Base-by-base conservation (phyloP, 2,888 invertebrate species). In the Lasioglossum oenotherae region DNA sequence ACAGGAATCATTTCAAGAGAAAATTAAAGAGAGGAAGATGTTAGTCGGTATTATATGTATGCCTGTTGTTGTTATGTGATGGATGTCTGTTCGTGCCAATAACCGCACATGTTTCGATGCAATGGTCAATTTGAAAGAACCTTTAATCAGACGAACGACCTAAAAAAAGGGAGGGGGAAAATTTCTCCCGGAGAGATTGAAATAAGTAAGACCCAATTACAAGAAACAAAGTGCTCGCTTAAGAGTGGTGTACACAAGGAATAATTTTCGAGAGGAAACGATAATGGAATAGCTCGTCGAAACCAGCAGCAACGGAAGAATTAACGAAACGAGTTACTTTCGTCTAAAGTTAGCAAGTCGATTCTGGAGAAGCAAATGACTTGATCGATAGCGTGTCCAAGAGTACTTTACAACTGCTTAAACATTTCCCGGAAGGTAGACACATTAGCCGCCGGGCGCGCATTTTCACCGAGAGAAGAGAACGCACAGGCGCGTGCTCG, bases 401-500 rank as follows among this genome's bases (percentile, higher is more conserved):
- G n/a, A 35, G 12, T 31, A 44, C 27, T 85, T 81, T 23, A 67
- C 38, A 71, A 69, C 44, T 67, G 12, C 74, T n/a, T 72, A 74
- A 81, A 78, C 46, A 38, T 72, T 86, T 86, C 67, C 69, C 35
- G 44, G 76, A 82, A 81, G 27, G 67, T 74, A 60, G 60, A 71
- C 84, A 46, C 67, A 64, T 84, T 35, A 76, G 49, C 69, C 57
- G 49, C 69, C 57, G 57, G 46, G 72, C 44, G 75, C 67, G 75
- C 67, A 75, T 84, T 85, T 81, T 79, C 73, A 80, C 27, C 49
- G 73, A 75, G 57, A 44, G 31, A 72, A 64, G 81, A 67, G 67
- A 57, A 78, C 46, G 74, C 46, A 53, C 46, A 53, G 82, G 80
- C 85, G 84, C 84, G 88, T 86, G 89, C 87, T 81, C 49, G 74